Base-by-base conservation (phyloP, 2,113 vertebrate genomes). In the Poecilia latipinna region DNA sequence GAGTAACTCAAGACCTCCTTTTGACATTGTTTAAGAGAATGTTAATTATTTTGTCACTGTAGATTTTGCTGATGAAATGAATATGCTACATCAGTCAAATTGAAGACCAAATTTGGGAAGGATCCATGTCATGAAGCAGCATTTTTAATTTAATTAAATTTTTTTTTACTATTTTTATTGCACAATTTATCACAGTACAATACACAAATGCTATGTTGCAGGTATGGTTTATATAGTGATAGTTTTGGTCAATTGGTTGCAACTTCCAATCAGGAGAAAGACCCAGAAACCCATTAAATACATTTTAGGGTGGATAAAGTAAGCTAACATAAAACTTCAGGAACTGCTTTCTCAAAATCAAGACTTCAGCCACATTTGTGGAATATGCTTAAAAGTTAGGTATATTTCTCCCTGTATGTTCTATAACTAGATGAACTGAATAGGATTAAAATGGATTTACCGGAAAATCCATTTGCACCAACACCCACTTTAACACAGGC, bases 401-500 rank as follows among this genome's bases (percentile, higher is more conserved):
- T 24, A 24, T 8, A 54, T 22, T 54, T 19, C 19, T 19, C 39
- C 15, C 13, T 42, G 13, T 15, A 42, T 42, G 4, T 15, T 42
- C 12, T 54, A 24, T 24, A 54, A 24, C 6, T 54, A 24, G 22
- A 54, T 17, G 15, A 54, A 2, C 3, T 19, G 5, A 54, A 5
- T 68, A 0, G 54, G 74, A 60, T 3, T 63, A 67, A 17, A 74
- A 57, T 35, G 72, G 76, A 80, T 68, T 57, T 37, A 44, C 39
- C 72, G 79, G 48, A 24, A 80, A 65, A 74, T 67, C 29, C n/a
- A 54, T 39, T 17, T 32, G 33, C 76, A 12, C 39, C 13, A 42
- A 15, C 3, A 15, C 8, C 35, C 31, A 64, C 28, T 65, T 29
- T 24, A 11, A 81, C 35, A 39, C 32, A 54, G 42, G 31, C 54